Evolutionary conservation across 2,797 vertebrate genomes (phyloP).

Genomic region (Melopsittacus undulatus): DNA sequence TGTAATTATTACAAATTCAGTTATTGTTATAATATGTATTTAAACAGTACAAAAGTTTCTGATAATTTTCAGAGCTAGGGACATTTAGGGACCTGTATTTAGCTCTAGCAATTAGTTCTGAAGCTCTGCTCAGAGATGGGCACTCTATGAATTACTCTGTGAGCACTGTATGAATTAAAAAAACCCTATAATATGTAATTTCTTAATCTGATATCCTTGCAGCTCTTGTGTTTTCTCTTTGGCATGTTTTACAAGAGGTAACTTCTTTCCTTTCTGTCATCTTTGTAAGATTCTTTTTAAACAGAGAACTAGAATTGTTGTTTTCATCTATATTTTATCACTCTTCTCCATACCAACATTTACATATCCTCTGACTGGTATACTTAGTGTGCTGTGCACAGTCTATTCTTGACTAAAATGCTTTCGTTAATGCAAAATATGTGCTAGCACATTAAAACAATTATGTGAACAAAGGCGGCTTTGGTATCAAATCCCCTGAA

Average conservation of each 20-base stretch:
- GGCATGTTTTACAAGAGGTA: neutral
- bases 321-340: slow-evolving; percentile 16
- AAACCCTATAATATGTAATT: neutral
- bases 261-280: neutral
- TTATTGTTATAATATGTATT: neutral
- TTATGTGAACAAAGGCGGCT: neutral
- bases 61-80: neutral
- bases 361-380: neutral
- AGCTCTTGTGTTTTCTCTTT: neutral
- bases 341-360: slow-evolving; percentile 20
- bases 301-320: neutral
- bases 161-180: neutral
- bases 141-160: neutral
- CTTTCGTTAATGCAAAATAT: neutral
- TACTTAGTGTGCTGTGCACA: neutral
- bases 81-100: neutral
- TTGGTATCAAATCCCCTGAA: neutral
- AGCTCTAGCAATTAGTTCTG: neutral
- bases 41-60: neutral
- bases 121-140: neutral
- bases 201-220: neutral
- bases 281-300: neutral
- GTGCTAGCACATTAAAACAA: neutral
- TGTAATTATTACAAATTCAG: neutral
- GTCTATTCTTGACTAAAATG: neutral